Base-by-base conservation (phyloP, 2,797 vertebrate genomes). In the Cossypha polioptera region DNA sequence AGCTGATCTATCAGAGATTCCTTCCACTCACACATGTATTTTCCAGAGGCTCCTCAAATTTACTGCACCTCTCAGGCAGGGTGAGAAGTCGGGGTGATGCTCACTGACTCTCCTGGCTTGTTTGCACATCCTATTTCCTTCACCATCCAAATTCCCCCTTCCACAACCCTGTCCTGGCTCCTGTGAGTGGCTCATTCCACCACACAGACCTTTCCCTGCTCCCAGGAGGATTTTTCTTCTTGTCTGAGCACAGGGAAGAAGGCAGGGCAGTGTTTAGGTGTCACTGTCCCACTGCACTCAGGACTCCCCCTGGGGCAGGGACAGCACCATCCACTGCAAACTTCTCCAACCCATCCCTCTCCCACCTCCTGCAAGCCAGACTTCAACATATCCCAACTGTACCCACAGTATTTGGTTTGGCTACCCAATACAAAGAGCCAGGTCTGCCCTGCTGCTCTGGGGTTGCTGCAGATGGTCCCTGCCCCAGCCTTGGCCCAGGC, bases 81-180 rank as follows among this genome's bases (percentile, higher is more conserved):
- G 29, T 16, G 45, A 67, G 72, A 31, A 25, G 53, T 55, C 38
- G 31, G 40, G 28, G 17, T 3, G 43, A 28, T 40, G 48, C 35
- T 40, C 14, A 3, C 51, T 40, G 79, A 29, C 16, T 28, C 38
- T 57, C 31, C 10, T 3, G 14, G 26, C 28, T 59, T 45, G n/a
- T 40, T 25, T n/a, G 45, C 54, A 19, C 17, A 2, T 33, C 24
- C 1, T 4, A 0, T 10, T 18, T 29, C 53, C 36, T 43, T 74
- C 4, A 2, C 38, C 24, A 19, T 3, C 61, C 43, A 10, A 50
- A 59, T 10, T 19, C 7, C 29, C 38, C 54, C 6, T 33, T 47
- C 38, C 16, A 35, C 55, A 65, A 3, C 9, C 33, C 81, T 0
- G 0, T n/a, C 25, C 62, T 7, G 5, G 11, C 6, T 1, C 1